Evolutionary conservation across 2,888 invertebrate species (phyloP).

Genomic region (Nezara viridula): DNA sequence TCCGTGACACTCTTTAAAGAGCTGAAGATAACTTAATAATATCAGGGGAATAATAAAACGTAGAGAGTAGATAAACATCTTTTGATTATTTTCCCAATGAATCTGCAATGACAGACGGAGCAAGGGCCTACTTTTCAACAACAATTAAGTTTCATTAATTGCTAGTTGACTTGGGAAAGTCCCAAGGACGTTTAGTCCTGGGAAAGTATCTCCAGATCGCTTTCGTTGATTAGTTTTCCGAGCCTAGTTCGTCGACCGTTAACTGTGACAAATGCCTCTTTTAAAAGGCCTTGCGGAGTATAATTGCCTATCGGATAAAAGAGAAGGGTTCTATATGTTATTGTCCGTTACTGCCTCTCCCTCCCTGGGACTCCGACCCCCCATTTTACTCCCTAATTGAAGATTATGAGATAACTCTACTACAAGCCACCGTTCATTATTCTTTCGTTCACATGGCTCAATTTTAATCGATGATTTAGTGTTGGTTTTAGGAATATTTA

Average conservation of each 20-base stretch:
- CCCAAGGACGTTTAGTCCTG: background rate
- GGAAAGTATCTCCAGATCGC: background rate
- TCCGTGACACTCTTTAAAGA: background rate
- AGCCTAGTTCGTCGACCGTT: background rate
- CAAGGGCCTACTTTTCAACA: background rate
- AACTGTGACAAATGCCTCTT: background rate
- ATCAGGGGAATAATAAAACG: background rate
- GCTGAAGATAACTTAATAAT: background rate
- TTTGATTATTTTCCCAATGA: background rate
- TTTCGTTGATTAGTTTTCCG: background rate
- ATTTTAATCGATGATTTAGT: background rate
- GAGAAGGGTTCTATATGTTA: background rate
- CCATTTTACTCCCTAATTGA: background rate
- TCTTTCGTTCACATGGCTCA: background rate
- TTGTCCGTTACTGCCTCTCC: background rate
- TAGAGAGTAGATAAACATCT: background rate
- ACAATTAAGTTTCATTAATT: conserved; percentile 37
- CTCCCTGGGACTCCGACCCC: background rate
- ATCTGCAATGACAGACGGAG: background rate
- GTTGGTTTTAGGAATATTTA: too few species aligned
- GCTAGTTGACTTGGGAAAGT: conserved; percentile 16
- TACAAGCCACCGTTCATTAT: background rate
- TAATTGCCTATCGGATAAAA: background rate
- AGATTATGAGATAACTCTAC: background rate
- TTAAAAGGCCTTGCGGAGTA: conserved; percentile 7